Evolutionary conservation across 2,888 invertebrate genomes (phyloP).

Genomic region (Yponomeuta cagnagella): DNA sequence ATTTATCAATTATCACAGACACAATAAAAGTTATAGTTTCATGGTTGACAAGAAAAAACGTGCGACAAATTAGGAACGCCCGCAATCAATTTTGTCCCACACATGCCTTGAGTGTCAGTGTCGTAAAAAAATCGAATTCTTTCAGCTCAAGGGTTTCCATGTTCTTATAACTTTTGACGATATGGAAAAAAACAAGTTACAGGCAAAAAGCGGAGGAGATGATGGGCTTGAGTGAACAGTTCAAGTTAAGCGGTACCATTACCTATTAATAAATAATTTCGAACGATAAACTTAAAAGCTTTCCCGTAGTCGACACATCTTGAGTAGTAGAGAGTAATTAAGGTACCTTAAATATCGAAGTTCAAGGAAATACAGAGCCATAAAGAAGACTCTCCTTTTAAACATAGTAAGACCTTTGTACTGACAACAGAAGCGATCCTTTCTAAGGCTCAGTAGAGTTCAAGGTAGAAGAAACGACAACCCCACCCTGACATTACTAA

Average conservation of each 20-base stretch:
- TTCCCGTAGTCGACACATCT: conserved; percentile 36
- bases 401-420: background rate
- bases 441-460: background rate
- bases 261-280: conserved; percentile 64
- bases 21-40: background rate
- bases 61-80: conserved; percentile 10
- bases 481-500: too few relatives aligned
- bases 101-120: conserved; percentile 3
- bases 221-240: conserved; percentile 22
- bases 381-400: background rate
- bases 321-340: conserved; percentile 31
- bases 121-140: conserved; percentile 10
- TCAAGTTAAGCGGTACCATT: conserved; percentile 38
- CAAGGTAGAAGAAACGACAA: background rate
- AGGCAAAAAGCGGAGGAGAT: conserved; percentile 18
- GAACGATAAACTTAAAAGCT: conserved; percentile 67
- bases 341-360: conserved; percentile 34
- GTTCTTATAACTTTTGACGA: conserved; percentile 31
- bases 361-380: conserved; percentile 33
- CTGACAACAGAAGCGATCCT: background rate
- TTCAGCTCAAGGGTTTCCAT: conserved; percentile 43
- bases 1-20: background rate
- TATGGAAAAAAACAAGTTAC: conserved; percentile 28
- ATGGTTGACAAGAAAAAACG: background rate
- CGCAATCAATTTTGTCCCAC: conserved; percentile 24